A percentile compares a stretch with the other conserved stretches of the same genome.
phyloP scores from a whole-genome alignment of 2,113 vertebrate genomes.

The Bufo gargarizans region DNA sequence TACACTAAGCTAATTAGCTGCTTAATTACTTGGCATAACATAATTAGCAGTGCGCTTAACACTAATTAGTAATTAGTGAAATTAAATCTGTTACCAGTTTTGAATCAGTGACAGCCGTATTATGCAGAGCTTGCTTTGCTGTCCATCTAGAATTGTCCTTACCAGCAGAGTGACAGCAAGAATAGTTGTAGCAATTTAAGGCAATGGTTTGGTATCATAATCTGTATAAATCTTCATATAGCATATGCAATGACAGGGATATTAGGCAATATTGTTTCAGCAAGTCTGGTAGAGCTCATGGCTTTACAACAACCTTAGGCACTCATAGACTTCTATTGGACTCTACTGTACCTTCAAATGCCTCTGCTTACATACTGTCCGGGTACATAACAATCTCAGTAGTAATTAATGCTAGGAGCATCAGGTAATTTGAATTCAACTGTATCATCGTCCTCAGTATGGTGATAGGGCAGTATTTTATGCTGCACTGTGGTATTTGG shows the following conservation, averaged over 20 bases:
- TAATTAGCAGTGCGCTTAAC: slow-evolving; percentile 75
- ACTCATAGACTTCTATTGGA: not conserved
- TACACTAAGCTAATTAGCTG: slow-evolving; percentile 80
- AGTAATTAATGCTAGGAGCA: no score
- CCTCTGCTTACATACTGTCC: no score
- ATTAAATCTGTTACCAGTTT: slow-evolving; percentile 57
- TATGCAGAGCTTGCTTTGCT: not conserved
- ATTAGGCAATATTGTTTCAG: not conserved
- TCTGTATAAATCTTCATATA: not conserved
- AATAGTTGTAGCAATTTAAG: not conserved
- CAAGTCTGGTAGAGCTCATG: not conserved
- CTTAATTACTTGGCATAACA: slow-evolving; percentile 82
- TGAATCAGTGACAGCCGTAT: slow-evolving; percentile 3
- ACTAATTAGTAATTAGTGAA: slow-evolving; percentile 77
- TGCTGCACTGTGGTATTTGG: no score
- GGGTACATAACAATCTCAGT: no score
- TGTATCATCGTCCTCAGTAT: no score
- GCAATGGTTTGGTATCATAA: not conserved
- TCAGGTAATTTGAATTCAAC: no score
- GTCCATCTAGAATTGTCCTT: not conserved
- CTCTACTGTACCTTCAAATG: no score
- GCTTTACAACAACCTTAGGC: no score
- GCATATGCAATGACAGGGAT: not conserved
- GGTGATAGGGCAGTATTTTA: no score
- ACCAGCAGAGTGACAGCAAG: not conserved